Evolutionary conservation across 2,888 invertebrate genomes (phyloP), one percentile per base, ranked within the genome.

Genomic region (Phengaris arion): DNA sequence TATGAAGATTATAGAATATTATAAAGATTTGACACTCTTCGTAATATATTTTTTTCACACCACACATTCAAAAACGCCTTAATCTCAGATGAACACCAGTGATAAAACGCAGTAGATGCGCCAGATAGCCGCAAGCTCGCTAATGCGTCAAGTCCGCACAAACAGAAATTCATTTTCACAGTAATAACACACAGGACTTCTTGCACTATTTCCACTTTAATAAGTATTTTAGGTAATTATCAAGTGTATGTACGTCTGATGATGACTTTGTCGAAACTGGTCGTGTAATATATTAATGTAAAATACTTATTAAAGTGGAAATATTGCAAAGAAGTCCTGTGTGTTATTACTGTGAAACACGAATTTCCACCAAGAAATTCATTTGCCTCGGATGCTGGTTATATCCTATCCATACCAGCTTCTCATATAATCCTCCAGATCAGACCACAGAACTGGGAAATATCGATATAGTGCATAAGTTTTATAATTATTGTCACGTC

Each of bases 151-250:
- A 59, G 51, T 51, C 74, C 57, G 45, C 8, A 74, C 59, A 22
- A 74, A 57, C 64, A 64, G 46, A 64, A 74, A 74, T 74, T 74
- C 74, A 74, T 74, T 74, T 52, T n/a, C n/a, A n/a, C n/a, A n/a
- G n/a, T n/a, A n/a, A n/a, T n/a, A n/a, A n/a, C n/a, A n/a, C n/a
- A n/a, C n/a, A n/a, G n/a, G n/a, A n/a, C n/a, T n/a, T n/a, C n/a
- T n/a, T n/a, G n/a, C n/a, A n/a, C n/a, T n/a, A n/a, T n/a, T n/a
- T n/a, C n/a, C n/a, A n/a, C n/a, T n/a, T n/a, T n/a, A n/a, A n/a
- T n/a, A n/a, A n/a, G n/a, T n/a, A n/a, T n/a, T n/a, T n/a, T n/a
- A n/a, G n/a, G n/a, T n/a, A n/a, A n/a, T n/a, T n/a, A n/a, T n/a
- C n/a, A n/a, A n/a, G n/a, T n/a, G n/a, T n/a, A n/a, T n/a, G n/a